Evolutionary conservation across 2,888 invertebrate species (phyloP).

Genomic region (Hirtodrosophila cameraria): DNA sequence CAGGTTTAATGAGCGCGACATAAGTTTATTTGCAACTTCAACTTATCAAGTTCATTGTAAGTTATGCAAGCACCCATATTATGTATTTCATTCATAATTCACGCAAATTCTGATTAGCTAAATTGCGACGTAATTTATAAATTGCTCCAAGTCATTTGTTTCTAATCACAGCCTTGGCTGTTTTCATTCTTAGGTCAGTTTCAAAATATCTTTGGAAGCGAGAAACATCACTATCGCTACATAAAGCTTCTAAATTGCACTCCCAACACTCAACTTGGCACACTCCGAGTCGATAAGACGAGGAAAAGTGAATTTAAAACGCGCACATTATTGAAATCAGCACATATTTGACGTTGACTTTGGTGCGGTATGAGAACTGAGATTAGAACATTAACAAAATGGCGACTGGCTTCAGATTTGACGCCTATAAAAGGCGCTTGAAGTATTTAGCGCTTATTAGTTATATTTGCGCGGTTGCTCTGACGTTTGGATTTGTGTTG

Average conservation of each 20-base stretch:
- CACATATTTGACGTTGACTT: constrained; percentile 25
- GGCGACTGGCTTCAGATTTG: constrained; percentile 27
- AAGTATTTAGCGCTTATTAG: constrained; percentile 30
- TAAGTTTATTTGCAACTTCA: constrained; percentile 1
- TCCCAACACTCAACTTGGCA: constrained; percentile 47
- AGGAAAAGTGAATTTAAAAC: constrained; percentile 38
- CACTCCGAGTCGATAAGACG: constrained; percentile 54
- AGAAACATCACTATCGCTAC: constrained; percentile 53
- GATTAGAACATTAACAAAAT: constrained; percentile 47
- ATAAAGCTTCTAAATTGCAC: constrained; percentile 31
- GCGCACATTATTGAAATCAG: constrained; percentile 34
- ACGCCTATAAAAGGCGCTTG: constrained; percentile 59
- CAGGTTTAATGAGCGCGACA: constrained; percentile 14
- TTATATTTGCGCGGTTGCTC: constrained; percentile 49
- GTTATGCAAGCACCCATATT: constrained; percentile 2
- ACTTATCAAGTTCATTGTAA: constrained; percentile 21
- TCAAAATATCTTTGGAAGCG: constrained; percentile 24
- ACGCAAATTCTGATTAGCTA: constrained; percentile 29
- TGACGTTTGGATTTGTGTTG: constrained; percentile 9
- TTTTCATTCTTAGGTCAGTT: constrained; percentile 46
- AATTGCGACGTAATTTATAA: constrained; percentile 41
- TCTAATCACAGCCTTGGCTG: constrained; percentile 40
- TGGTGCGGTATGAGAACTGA: constrained; percentile 7
- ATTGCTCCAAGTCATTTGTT: constrained; percentile 25
- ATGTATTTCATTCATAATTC: constrained; percentile 27